Base-by-base conservation (phyloP, 2,888 invertebrate species). In the Hirtodrosophila histrioides region DNA sequence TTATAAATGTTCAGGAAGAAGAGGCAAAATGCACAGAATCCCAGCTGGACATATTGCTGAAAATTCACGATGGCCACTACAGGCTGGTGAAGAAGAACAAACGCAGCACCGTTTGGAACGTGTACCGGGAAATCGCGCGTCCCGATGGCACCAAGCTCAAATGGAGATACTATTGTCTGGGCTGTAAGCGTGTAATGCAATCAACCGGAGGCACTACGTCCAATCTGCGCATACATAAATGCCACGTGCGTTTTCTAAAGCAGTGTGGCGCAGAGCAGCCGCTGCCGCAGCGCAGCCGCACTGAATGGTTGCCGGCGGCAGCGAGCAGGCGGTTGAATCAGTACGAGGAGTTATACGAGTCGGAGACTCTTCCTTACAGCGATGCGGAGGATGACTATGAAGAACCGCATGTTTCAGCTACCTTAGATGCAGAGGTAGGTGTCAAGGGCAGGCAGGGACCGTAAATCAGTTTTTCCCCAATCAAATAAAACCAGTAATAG, bases 161-260 rank as follows among this genome's bases (percentile, higher is more conserved):
- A 23, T 70, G 72, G 45, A 40, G 64, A 23, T 77, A 73, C 35
- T 80, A 73, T 41, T 83, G 83, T 17, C 24, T 66, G 17, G 81
- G 84, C 11, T 83, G 83, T 53, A 79, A 71, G 40, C 62, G 80
- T 0, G 84, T 82, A 39, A 82, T 82, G 82, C 86, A 82, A 56
- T 86, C 85, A 9, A 78, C 87, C 5, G 87, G 83, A 0, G 82
- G 85, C 2, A 85, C 86, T 3, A 84, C 83, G 0, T 84, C 83
- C 7, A 84, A 84, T 44, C 51, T 84, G 4, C 75, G 83, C 7
- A 85, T 87, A 23, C 83, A 84, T 45, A 86, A 85, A 43, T 84
- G 83, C 17, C 87, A 87, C 49, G 65, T 82, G 0, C 78, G 68
- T 1, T 84, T 72, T 23, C 41, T 84, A 0, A 78, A 85, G 24